These are phyloP conservation scores for Galbula dea DNA, from an alignment of 2,113 vertebrate species.

Conservation along the genomic window DNA sequence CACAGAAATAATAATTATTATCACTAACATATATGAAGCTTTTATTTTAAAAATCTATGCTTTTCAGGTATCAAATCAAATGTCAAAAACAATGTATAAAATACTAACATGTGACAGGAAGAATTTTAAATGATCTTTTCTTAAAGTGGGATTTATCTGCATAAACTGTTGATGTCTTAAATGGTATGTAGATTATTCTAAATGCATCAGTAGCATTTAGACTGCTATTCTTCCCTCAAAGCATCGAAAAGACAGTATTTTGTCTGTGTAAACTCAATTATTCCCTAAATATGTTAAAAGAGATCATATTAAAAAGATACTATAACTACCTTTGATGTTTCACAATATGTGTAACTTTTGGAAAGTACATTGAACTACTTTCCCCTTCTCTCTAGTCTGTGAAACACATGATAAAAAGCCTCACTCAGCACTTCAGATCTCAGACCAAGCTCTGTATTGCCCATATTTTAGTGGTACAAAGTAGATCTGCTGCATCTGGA, in stretches of 20 bases:
- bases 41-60: not conserved
- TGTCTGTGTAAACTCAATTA: not conserved
- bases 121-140: slow-evolving; percentile 1
- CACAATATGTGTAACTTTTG: not conserved
- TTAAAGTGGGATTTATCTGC: slow-evolving; percentile 18
- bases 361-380: not conserved
- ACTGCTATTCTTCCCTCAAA: not conserved
- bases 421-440: not conserved
- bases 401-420: not conserved
- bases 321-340: not conserved
- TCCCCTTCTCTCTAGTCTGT: not conserved
- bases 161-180: not conserved
- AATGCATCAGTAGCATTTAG: not conserved
- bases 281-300: not conserved
- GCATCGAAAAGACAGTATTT: not conserved
- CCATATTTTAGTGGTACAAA: not conserved
- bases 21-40: not conserved
- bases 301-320: not conserved
- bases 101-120: not conserved
- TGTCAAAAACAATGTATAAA: not conserved
- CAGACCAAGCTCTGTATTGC: not conserved
- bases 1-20: not conserved
- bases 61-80: not conserved
- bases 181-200: not conserved
- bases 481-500: not conserved